Percentiles rank a stretch among this genome's conserved stretches.
phyloP scores from a whole-genome alignment of 1,140 invertebrate genomes.

The Hesperophylax magnus region DNA sequence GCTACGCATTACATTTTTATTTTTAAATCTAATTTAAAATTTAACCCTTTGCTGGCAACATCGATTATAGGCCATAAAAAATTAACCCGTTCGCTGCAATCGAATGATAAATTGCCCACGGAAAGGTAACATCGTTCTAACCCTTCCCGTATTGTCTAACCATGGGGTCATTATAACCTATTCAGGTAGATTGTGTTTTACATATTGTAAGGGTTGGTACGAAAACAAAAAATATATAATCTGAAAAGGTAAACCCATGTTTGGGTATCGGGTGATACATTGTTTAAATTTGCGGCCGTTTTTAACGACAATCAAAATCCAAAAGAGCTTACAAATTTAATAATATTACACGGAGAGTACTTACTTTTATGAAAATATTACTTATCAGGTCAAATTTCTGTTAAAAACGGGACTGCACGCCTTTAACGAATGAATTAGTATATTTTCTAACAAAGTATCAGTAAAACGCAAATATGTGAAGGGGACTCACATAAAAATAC shows the following conservation, averaged over 20 bases:
- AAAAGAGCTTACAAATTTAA: no score
- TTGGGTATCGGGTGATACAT: background rate
- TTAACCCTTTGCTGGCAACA: conserved; percentile 54
- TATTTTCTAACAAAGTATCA: no score
- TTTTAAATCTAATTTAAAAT: conserved; percentile 54
- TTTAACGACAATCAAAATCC: no score
- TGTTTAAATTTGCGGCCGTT: background rate
- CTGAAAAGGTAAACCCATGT: background rate
- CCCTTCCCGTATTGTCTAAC: conserved; percentile 9
- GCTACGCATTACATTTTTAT: conserved; percentile 46
- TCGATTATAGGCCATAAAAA: conserved; percentile 58
- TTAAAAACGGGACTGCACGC: no score
- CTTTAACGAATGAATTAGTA: no score
- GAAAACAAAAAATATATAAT: background rate
- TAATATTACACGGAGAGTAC: no score
- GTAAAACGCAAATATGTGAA: no score
- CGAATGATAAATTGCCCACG: conserved; percentile 55
- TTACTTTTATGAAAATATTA: no score
- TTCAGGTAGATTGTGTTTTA: conserved; percentile 16
- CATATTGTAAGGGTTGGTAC: background rate
- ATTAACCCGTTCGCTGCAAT: conserved; percentile 52
- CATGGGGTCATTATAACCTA: conserved; percentile 21
- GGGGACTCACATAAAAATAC: no score
- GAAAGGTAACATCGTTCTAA: conserved; percentile 33
- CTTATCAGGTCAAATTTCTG: no score